Conservation (phyloP, 2,113 vertebrate species). For the Erythrocebus patas region DNA sequence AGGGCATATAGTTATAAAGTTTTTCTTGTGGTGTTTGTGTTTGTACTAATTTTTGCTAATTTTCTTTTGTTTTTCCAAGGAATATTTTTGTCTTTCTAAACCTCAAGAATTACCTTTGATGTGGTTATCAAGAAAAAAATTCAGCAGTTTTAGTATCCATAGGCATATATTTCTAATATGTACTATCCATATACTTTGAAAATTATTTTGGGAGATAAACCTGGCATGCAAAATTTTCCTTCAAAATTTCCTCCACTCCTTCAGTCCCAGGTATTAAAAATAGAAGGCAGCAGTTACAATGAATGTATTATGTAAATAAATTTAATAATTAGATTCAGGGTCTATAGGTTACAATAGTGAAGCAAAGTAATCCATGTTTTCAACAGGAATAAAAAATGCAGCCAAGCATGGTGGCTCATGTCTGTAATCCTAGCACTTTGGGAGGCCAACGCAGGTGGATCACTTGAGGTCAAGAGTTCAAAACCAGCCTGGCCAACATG, state of each 20-base stretch:
- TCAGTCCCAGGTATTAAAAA: neutral
- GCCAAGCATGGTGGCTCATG: no score
- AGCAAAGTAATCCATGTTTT: neutral
- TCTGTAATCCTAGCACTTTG: no score
- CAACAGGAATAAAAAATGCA: neutral
- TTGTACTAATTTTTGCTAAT: conserved; percentile 79
- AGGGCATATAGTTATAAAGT: conserved; percentile 67
- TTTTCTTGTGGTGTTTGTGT: conserved; percentile 73
- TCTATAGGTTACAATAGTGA: neutral
- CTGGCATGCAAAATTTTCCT: neutral
- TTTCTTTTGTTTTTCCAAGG: conserved; percentile 74
- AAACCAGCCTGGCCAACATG: no score
- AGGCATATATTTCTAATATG: neutral
- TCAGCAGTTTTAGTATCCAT: neutral
- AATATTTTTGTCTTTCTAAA: conserved; percentile 71
- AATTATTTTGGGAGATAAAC: neutral
- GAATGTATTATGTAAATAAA: neutral
- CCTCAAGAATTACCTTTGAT: conserved; percentile 69
- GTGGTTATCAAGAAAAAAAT: conserved; percentile 55
- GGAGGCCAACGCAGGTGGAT: no score
- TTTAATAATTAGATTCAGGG: neutral
- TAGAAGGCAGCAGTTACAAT: neutral
- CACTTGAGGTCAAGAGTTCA: no score
- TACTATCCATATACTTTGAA: neutral
- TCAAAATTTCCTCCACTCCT: neutral